Evolutionary conservation across 2,113 vertebrate genomes (phyloP).

Genomic region (Gadus chalcogrammus): DNA sequence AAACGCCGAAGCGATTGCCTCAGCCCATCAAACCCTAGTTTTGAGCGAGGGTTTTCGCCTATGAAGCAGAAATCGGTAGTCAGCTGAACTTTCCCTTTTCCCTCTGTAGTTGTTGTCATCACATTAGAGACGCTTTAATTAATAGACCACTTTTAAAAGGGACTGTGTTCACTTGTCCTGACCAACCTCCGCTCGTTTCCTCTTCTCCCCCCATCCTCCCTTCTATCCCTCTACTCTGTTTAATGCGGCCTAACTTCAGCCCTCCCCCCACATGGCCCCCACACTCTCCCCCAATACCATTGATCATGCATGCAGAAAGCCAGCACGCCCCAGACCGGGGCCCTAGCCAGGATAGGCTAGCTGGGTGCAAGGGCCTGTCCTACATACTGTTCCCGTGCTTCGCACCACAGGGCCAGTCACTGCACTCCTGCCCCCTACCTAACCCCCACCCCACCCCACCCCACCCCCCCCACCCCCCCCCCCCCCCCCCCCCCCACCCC

Average conservation of each 20-base stretch:
- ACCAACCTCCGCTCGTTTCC: neutral
- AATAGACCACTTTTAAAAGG: no score
- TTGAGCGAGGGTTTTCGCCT: no score
- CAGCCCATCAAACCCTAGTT: no score
- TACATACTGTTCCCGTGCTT: constrained; percentile 67
- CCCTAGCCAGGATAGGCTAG: constrained; percentile 66
- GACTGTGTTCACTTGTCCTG: constrained; percentile 1
- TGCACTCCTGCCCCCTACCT: neutral
- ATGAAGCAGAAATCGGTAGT: no score
- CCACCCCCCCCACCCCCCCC: no score
- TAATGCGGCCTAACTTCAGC: constrained; percentile 39
- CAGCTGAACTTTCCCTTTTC: no score
- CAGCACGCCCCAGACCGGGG: constrained; percentile 65
- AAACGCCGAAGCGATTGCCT: constrained; percentile 15
- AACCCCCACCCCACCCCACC: no score
- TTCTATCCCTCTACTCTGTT: constrained; percentile 19
- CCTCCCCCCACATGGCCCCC: constrained; percentile 38
- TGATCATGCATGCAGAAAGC: constrained; percentile 82
- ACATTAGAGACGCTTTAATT: no score
- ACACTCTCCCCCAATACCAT: constrained; percentile 66
- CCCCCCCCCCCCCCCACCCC: neutral
- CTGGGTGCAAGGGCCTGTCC: constrained; percentile 65
- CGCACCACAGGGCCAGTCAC: neutral
- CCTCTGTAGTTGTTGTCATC: no score
- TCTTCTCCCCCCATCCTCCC: constrained; percentile 7